Evolutionary conservation across 2,888 invertebrate genomes (phyloP), one percentile per base, ranked within the genome.

Genomic region (Chironomus tentans): DNA sequence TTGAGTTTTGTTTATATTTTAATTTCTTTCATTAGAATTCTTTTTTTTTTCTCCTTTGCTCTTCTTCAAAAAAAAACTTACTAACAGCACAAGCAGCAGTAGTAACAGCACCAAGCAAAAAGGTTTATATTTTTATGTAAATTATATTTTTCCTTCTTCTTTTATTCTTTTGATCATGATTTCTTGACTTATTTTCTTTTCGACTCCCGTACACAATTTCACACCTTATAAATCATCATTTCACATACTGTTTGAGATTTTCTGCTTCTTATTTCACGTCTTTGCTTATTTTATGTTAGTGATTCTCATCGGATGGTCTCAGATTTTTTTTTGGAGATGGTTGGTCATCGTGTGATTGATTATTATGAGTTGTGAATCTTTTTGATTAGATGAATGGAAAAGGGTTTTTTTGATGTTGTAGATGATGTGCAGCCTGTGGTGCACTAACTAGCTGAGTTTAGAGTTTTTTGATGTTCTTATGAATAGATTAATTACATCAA

Each of bases 1-100:
- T 61, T 12, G 72, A 73, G 24, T 56, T 73, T 73, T 73, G 72
- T 73, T 73, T 73, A 73, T 73, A 73, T 62, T 73, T 62, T 73
- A 73, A 73, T 73, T 73, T 56, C 69, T 70, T 70, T 71, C 22
- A 71, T 48, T 50, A 50, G 47, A 50, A 28, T 50, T 50, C 18
- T 71, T 71, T 24, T 50, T 28, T 38, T 72, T 22, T 65, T 22
- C 21, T 65, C 12, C 21, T 21, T 24, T 18, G 13, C 21, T 65
- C 22, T 12, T 62, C 24, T 65, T 22, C 21, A 65, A 24, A 22
- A 48, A 28, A n/a, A n/a, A n/a, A n/a, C n/a, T n/a, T n/a, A 38
- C 38, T 56, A 56, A 56, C 56, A 56, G 56, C 18, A 15, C n/a
- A n/a, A n/a, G 21, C 21, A 65, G 65, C 62, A 38, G 38, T 50